Base-by-base conservation (phyloP, 2,797 vertebrate species). In the Falco cherrug region DNA sequence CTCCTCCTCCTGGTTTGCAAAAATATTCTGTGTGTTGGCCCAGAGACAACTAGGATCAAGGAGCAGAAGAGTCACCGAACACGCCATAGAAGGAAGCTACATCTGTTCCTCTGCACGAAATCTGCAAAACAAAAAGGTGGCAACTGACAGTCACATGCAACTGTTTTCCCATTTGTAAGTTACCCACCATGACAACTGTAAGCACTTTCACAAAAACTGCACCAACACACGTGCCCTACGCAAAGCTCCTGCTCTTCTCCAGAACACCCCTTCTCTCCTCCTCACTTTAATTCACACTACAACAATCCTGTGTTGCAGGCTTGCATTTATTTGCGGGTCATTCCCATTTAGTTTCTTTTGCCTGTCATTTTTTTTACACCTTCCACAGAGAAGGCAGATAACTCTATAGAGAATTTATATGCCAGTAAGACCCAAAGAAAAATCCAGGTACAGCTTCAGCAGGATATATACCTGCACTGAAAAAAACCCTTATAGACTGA, bases 341-440 rank as follows among this genome's bases (percentile, higher is more conserved):
- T 39, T 69, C 75, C 54, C 39, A 21, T 51, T 33, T 61, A 10
- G 29, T 80, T 92, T 41, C 28, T 89, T 68, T 31, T 21, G 3
- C 33, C 54, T 82, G 25, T 9, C 35, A 29, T 53, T 71, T 87
- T 85, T 57, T 43, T 84, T 51, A 56, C 0, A 1, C 35, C 18
- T 74, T 43, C 53, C 59, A 61, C 39, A 28, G 41, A 74, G 59
- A 53, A 68, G 11, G 35, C 15, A 29, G 47, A 9, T 48, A 59
- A 67, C 24, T 10, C 48, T 35, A 13, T 7, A 35, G 1, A 74
- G 37, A 39, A 16, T 2, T 63, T 41, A 13, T 1, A 0, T 19
- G 6, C 24, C 39, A 82, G 28, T 16, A 71, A 47, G 39, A 78
- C 14, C 51, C 48, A 60, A 48, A 60, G 26, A 50, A 77, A 91